These are phyloP conservation scores for Megamerina dolium DNA, from an alignment of 2,888 invertebrate species.

Conservation along the genomic window DNA sequence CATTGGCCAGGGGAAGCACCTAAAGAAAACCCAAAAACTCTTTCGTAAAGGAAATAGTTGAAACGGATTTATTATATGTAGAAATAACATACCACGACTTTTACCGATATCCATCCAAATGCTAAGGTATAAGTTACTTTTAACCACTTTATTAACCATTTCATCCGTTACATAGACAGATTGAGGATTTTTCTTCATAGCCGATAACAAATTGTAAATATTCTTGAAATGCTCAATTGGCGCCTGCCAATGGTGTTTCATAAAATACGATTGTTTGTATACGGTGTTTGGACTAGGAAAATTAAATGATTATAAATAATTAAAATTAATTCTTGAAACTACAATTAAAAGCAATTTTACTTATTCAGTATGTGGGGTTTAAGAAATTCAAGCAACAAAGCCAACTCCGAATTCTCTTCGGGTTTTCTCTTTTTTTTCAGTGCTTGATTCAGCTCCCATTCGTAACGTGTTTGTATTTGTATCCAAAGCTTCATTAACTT, in stretches of 20 bases:
- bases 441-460: conserved; percentile 33
- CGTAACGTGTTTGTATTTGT: conserved; percentile 32
- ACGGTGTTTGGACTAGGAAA: conserved; percentile 26
- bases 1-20: conserved; percentile 27
- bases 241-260: conserved; percentile 27
- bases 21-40: too few relatives aligned
- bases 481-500: conserved; percentile 40
- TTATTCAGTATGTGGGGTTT: conserved; percentile 21
- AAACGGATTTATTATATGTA: background rate
- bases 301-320: conserved; percentile 1
- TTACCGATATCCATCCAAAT: conserved; percentile 25
- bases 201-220: conserved; percentile 26
- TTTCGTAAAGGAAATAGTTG: background rate
- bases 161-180: conserved; percentile 23
- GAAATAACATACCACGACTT: conserved; percentile 6
- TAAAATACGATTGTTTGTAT: conserved; percentile 29
- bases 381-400: conserved; percentile 25
- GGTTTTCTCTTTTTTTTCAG: background rate
- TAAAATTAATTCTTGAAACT: background rate
- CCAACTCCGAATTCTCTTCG: conserved; percentile 17
- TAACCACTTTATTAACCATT: background rate
- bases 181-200: conserved; percentile 22
- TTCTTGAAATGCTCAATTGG: conserved; percentile 35
- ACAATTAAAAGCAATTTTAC: too few relatives aligned
- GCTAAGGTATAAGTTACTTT: conserved; percentile 9